Base-by-base conservation (phyloP, 2,797 vertebrate genomes). In the Brotula barbata region DNA sequence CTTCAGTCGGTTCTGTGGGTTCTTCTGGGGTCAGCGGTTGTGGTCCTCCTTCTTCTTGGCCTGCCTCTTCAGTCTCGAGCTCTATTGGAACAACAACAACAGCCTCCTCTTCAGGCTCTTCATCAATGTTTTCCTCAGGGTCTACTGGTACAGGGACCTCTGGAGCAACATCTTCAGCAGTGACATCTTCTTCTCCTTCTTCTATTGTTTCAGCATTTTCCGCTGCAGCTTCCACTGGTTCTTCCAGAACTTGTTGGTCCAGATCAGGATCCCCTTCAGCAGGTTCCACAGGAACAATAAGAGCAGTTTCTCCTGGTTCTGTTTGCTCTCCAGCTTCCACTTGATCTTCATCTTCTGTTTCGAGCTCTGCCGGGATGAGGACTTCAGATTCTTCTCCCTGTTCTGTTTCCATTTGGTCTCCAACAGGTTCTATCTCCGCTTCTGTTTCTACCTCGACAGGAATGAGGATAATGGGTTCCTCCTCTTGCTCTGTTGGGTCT, bases 111-210 rank as follows among this genome's bases (percentile, higher is more conserved):
- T 77, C 61, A 25, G 12, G 41, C 0, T 67, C 46, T 4, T 58
- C 17, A 44, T 56, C 34, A 1, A 10, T 12, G 21, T 46, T 28
- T 42, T 54, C 50, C 3, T 54, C 71, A 16, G 25, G 14, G 13
- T 23, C 7, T 36, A 6, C 8, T 19, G 14, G 34, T 6, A 21
- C 21, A 20, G 20, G 28, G 14, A 40, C 42, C 15, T 45, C 55
- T 31, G 28, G 44, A 34, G 31, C 13, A 17, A 36, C 14, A 22
- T 48, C 34, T 20, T 46, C 48, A 21, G 22, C 7, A 34, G 21
- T 36, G 36, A 5, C n/a, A 51, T 67, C 64, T 56, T 67, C 59
- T 36, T 21, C 3, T n/a, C 33, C 14, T 16, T 16, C 58, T 25
- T 56, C 51, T 56, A 6, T 43, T 14, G 10, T 2, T 28, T 31